Evolutionary conservation across 2,113 vertebrate species (phyloP).

Genomic region (Phrynosoma blainvillii): DNA sequence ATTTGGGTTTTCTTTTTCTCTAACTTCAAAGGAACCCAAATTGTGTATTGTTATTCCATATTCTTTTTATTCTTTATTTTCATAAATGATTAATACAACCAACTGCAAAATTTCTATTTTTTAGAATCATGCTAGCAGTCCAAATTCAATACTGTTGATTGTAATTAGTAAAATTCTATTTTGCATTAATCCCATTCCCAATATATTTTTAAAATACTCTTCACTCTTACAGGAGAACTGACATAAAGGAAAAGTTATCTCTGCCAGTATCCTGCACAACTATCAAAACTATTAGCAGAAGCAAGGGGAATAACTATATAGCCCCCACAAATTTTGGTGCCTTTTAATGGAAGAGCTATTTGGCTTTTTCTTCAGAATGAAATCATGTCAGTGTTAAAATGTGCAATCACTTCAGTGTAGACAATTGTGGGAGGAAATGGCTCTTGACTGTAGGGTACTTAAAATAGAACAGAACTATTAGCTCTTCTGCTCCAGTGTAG

Average conservation of each 20-base stretch:
- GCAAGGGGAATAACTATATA: too few species aligned
- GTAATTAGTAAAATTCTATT: neutral
- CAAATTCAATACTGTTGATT: neutral
- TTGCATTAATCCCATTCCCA: neutral
- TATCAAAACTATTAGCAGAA: neutral
- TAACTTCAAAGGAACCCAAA: neutral
- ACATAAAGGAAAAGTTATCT: neutral
- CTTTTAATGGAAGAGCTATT: neutral
- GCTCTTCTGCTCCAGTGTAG: neutral
- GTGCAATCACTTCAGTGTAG: neutral
- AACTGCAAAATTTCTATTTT: neutral
- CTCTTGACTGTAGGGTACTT: neutral
- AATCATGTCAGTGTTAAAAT: neutral
- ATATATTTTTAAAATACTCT: neutral
- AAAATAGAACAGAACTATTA: neutral
- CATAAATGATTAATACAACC: neutral
- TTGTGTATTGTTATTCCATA: neutral
- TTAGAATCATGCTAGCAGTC: neutral
- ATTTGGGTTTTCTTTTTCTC: neutral
- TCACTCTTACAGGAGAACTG: neutral
- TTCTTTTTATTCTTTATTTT: too few species aligned
- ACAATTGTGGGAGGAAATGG: neutral
- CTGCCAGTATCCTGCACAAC: neutral
- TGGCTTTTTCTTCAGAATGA: neutral
- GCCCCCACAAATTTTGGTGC: neutral